Conservation (phyloP, 2,888 invertebrate genomes). For the Drosophila mayaguana region DNA sequence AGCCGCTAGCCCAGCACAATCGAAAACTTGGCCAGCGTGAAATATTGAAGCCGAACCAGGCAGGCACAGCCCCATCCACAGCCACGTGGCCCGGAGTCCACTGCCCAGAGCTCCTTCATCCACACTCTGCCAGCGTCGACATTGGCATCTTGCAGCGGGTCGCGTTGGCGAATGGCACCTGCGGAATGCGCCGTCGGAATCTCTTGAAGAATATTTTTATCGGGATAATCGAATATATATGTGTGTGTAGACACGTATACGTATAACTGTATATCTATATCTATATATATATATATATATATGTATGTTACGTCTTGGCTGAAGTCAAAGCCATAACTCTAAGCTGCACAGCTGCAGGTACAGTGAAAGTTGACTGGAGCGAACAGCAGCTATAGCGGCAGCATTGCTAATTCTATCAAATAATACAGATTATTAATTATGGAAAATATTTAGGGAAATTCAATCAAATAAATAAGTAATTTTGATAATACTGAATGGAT, state of each 20-base stretch:
- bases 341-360: slow-evolving; percentile 8
- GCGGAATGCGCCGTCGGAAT: slow-evolving; percentile 79
- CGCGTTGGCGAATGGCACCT: slow-evolving; percentile 61
- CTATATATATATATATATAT: slow-evolving; percentile 26
- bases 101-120: slow-evolving; percentile 20
- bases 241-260: too few relatives aligned
- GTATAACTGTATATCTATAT: too few relatives aligned
- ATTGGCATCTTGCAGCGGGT: slow-evolving; percentile 37
- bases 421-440: too few relatives aligned
- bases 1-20: slow-evolving; percentile 61
- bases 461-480: too few relatives aligned
- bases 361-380: not conserved
- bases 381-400: not conserved
- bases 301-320: not conserved
- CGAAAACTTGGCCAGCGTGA: slow-evolving; percentile 75
- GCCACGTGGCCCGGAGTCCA: not conserved
- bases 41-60: slow-evolving; percentile 67
- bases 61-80: not conserved
- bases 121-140: slow-evolving; percentile 1
- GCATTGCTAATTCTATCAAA: too few relatives aligned
- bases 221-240: slow-evolving; percentile 37
- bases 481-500: too few relatives aligned
- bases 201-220: slow-evolving; percentile 78
- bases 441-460: too few relatives aligned
- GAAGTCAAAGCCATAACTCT: slow-evolving; percentile 60